These are phyloP conservation scores for Paramisgurnus dabryanus DNA, from an alignment of 2,113 vertebrate species.

Conservation along the genomic window DNA sequence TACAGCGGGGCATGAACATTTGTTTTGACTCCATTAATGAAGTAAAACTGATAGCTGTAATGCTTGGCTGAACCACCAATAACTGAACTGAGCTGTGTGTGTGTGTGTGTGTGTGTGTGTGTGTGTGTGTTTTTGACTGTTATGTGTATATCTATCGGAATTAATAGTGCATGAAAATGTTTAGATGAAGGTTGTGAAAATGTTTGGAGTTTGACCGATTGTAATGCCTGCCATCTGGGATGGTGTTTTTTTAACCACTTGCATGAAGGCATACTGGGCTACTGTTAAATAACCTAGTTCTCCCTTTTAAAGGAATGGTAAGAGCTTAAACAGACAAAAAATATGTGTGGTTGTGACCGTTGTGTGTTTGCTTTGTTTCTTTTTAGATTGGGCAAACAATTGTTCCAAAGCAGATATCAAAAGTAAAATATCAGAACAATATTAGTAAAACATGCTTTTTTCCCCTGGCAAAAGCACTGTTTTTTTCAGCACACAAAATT, in stretches of 20 bases:
- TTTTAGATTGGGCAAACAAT: conserved; percentile 16
- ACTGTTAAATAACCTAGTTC: conserved; percentile 35
- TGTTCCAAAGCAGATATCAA: conserved; percentile 8
- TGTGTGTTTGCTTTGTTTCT: conserved; percentile 18
- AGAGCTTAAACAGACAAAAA: conserved; percentile 1
- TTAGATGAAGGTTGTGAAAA: conserved; percentile 38
- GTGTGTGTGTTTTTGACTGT: conserved; percentile 2
- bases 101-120: not conserved
- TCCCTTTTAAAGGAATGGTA: not conserved
- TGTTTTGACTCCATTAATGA: conserved; percentile 59
- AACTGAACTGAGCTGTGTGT: not conserved
- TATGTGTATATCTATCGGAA: conserved; percentile 22
- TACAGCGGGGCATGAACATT: conserved; percentile 39
- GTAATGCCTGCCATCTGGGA: conserved; percentile 48
- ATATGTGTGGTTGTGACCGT: not conserved
- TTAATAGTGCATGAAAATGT: conserved; percentile 44
- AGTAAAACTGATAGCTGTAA: conserved; percentile 47
- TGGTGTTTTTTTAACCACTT: not conserved
- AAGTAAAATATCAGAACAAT: not conserved
- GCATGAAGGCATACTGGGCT: not conserved
- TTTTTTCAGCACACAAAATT: not conserved
- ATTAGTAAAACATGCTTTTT: conserved; percentile 24
- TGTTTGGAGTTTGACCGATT: conserved; percentile 47
- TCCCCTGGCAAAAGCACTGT: conserved; percentile 2
- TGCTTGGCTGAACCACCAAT: conserved; percentile 23